These are phyloP conservation scores for Julus scanicus DNA, from an alignment of 2,888 invertebrate species.

Conservation along the genomic window DNA sequence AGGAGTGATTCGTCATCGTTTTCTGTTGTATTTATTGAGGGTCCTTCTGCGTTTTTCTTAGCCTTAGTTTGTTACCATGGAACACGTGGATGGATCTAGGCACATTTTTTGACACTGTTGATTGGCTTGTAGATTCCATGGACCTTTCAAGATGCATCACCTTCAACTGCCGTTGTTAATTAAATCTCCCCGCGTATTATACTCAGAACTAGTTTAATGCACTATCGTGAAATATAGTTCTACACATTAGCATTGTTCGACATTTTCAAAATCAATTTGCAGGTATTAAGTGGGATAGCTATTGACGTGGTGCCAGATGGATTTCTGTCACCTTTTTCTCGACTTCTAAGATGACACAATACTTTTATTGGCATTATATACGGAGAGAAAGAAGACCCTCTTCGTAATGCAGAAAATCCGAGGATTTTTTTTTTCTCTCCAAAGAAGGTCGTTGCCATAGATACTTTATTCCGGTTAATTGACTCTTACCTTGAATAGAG, in stretches of 20 bases:
- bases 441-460: constrained; percentile 30
- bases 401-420: neutral
- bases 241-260: constrained; percentile 1
- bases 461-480: neutral
- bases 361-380: constrained; percentile 45
- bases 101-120: neutral
- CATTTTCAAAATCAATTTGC: constrained; percentile 30
- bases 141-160: constrained; percentile 3
- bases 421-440: neutral
- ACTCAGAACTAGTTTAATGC: constrained; percentile 24
- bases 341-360: constrained; percentile 18
- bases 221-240: constrained; percentile 11
- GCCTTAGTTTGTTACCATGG: neutral
- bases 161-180: constrained; percentile 40
- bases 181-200: constrained; percentile 4
- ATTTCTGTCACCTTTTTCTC: constrained; percentile 43
- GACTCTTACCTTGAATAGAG: neutral
- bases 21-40: neutral
- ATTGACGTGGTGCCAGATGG: constrained; percentile 31
- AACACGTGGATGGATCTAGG: neutral
- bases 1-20: constrained; percentile 14
- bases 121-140: neutral
- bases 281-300: constrained; percentile 26
- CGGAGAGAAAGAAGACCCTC: neutral
- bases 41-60: neutral